phyloP scores from a whole-genome alignment of 2,113 vertebrate species.

The Neofelis nebulosa region DNA sequence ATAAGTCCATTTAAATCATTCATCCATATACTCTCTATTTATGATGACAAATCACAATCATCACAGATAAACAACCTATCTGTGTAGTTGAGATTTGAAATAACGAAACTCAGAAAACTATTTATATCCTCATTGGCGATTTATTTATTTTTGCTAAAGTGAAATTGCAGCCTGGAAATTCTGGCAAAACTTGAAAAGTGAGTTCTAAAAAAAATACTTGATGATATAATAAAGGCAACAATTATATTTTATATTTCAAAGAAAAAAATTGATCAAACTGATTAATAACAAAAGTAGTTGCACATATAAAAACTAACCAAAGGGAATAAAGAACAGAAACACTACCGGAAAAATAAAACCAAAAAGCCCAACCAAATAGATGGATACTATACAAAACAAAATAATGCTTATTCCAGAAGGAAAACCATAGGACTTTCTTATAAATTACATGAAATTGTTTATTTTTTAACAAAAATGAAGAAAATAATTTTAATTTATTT shows the following conservation, averaged over 20 bases:
- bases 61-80: background rate
- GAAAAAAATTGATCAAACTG: background rate
- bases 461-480: background rate
- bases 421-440: background rate
- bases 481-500: background rate
- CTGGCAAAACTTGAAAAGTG: background rate
- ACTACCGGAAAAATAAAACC: background rate
- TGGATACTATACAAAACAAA: background rate
- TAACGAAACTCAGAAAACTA: background rate
- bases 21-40: background rate
- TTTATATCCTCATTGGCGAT: background rate
- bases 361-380: background rate
- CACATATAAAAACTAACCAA: background rate
- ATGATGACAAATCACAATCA: background rate
- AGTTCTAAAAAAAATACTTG: background rate
- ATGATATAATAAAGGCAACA: background rate
- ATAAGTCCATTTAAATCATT: background rate
- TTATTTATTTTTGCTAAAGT: background rate
- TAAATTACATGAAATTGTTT: background rate
- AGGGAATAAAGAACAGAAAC: background rate
- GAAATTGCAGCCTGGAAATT: background rate
- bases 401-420: background rate
- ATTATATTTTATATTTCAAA: background rate
- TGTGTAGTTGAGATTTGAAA: background rate
- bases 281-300: background rate